Evolutionary conservation across 1,140 invertebrate species (phyloP), one percentile per base, ranked within the genome.

Genomic region (Mercenaria mercenaria): DNA sequence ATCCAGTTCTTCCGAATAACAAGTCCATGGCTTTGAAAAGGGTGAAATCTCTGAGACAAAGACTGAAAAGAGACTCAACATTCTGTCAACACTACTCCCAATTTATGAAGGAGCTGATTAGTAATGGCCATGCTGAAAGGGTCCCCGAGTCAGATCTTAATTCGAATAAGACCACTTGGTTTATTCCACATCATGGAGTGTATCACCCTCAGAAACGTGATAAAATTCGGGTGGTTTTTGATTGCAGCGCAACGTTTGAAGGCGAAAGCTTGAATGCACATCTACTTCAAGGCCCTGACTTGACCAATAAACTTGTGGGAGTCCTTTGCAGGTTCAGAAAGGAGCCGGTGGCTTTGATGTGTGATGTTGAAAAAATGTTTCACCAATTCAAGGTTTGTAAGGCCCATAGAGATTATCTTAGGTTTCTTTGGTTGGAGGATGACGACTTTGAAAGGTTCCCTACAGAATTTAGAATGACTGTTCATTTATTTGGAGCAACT

Each of bases 191-290:
- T 61, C 91, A 92, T 59, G n/a, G n/a, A n/a, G n/a, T n/a, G 79
- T 82, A 85, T 32, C 85, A 91, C 41, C n/a, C n/a, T n/a, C 76
- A 61, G 6, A 92, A 91, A 56, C 76, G 72, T 26, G 59, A 76
- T n/a, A 93, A 92, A 79, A 8, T 91, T 26, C 18, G 91, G 23
- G 81, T 93, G 20, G 93, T 93, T 0, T 92, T 93, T 67, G 91
- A 92, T 52, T 92, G 92, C 77, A 39, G 77, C 32, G 89, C 92
- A 23, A 47, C 15, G 34, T 91, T 37, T 41, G 43, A 82, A 20
- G 88, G 90, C 32, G 39, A 20, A 39, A 91, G 72, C 0, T 56
- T 93, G 18, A 93, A 93, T 64, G 76, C 88, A 15, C 32, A 77
- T 4, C 29, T 92, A 32, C 76, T 91, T 47, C 90, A 88, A 79